phyloP scores from a whole-genome alignment of 2,113 vertebrate species.

The Gymnorhina tibicen region DNA sequence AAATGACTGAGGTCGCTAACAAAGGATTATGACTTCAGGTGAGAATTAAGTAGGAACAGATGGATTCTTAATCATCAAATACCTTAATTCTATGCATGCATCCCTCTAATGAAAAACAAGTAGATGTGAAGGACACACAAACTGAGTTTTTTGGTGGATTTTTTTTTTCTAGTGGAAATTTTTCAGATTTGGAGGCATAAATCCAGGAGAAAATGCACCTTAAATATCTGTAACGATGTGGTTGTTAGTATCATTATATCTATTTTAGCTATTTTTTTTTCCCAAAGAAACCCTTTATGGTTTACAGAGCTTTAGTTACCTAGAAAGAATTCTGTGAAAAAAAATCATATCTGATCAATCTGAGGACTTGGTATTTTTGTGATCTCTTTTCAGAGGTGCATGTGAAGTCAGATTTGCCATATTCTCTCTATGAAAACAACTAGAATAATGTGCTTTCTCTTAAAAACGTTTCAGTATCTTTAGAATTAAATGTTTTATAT shows the following conservation, averaged over 20 bases:
- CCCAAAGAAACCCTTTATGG: background rate
- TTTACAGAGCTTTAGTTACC: background rate
- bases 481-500: background rate
- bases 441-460: background rate
- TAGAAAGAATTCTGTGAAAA: background rate
- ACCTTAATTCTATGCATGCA: constrained; percentile 32
- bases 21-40: constrained; percentile 49
- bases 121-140: background rate
- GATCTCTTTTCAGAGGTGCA: background rate
- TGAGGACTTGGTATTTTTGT: background rate
- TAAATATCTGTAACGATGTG: background rate
- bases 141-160: background rate
- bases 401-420: background rate
- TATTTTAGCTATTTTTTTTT: background rate
- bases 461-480: background rate
- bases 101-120: constrained; percentile 23
- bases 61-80: constrained; percentile 60
- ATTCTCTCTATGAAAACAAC: background rate
- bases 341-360: background rate
- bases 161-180: background rate
- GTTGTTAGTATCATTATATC: background rate
- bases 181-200: background rate
- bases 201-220: background rate
- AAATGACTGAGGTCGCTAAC: constrained; percentile 39
- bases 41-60: constrained; percentile 57